phyloP scores from a whole-genome alignment of 2,888 invertebrate genomes.

The Gerosis bhagava region DNA sequence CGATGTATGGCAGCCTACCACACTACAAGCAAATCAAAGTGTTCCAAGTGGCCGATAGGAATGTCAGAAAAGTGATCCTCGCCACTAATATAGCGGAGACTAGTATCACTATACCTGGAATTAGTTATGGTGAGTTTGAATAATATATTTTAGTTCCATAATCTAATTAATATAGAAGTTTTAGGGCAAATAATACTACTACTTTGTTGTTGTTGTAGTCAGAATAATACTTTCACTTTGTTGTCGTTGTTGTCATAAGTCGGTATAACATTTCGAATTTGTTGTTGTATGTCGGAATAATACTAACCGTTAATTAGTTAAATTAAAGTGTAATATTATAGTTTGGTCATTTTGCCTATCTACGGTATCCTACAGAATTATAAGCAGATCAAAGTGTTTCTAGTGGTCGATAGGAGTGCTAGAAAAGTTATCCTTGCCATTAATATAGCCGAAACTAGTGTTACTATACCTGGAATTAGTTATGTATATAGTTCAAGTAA shows the following conservation, averaged over 20 bases:
- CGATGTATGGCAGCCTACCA: constrained; percentile 96
- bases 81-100: constrained; percentile 99
- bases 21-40: constrained; percentile 79
- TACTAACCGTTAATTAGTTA: no score
- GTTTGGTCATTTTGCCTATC: constrained; percentile 93
- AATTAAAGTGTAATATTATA: no score
- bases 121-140: constrained; percentile 89
- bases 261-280: no score
- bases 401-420: constrained; percentile 85
- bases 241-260: no score
- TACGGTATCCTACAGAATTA: constrained; percentile 92
- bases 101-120: constrained; percentile 96
- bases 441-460: constrained; percentile 98
- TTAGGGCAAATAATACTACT: no score
- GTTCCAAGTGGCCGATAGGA: constrained; percentile 87
- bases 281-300: no score
- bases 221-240: no score
- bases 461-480: constrained; percentile 96
- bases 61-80: constrained; percentile 93
- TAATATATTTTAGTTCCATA: neutral
- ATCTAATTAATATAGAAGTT: no score
- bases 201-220: no score
- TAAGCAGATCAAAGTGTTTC: constrained; percentile 86
- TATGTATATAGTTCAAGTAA: constrained; percentile 80
- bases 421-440: constrained; percentile 97